These are phyloP conservation scores for Rhinophrynus dorsalis DNA, from an alignment of 2,797 vertebrate species.

Conservation along the genomic window DNA sequence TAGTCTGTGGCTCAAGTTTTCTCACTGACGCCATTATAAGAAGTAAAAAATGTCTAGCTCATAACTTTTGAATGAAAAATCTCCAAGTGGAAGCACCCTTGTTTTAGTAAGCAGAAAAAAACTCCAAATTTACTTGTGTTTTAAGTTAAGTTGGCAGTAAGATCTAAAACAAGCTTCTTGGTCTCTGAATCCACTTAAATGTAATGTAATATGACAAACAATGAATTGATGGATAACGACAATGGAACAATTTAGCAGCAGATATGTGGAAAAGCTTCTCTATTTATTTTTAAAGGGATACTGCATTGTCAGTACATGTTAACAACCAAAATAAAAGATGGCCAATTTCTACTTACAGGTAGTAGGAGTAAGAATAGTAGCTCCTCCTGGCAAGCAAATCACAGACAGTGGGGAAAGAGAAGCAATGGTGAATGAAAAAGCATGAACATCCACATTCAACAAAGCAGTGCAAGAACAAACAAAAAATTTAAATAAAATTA, in stretches of 20 bases:
- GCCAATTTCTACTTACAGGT: conserved; percentile 98
- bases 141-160: too few relatives aligned
- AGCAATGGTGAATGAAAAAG: conserved; percentile 97
- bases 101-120: too few relatives aligned
- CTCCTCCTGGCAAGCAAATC: conserved; percentile 99
- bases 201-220: too few relatives aligned
- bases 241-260: conserved; percentile 7
- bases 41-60: too few relatives aligned
- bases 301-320: conserved; percentile 93
- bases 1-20: too few relatives aligned
- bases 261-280: conserved; percentile 49
- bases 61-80: too few relatives aligned
- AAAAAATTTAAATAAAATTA: conserved; percentile 57
- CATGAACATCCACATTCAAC: conserved; percentile 88
- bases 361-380: conserved; percentile 99
- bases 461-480: conserved; percentile 73
- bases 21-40: too few relatives aligned
- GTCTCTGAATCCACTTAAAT: too few relatives aligned
- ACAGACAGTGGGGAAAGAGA: conserved; percentile 98
- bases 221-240: background rate
- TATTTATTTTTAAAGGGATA: conserved; percentile 97
- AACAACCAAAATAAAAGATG: conserved; percentile 67
- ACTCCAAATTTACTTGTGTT: too few relatives aligned
- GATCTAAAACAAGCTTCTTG: too few relatives aligned
- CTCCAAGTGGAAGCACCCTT: too few relatives aligned